A percentile compares a stretch with the other conserved stretches of the same genome.
These are phyloP conservation scores for Drosophila nigromelanica DNA, from an alignment of 1,140 invertebrate genomes.

Conservation along the genomic window DNA sequence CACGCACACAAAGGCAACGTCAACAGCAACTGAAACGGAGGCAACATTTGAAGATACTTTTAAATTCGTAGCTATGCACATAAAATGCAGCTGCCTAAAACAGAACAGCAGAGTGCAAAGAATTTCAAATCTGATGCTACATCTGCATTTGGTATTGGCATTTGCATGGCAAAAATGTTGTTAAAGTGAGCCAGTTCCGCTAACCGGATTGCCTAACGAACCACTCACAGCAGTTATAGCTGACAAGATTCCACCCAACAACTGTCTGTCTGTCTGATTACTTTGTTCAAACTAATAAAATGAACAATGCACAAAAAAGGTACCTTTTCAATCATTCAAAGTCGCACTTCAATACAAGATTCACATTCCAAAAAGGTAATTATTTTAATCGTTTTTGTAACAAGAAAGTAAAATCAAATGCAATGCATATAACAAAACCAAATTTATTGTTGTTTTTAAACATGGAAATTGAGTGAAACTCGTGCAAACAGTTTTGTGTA, in stretches of 20 bases:
- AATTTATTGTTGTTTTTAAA: background rate
- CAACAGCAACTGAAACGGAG: slow-evolving; percentile 22
- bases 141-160: slow-evolving; percentile 18
- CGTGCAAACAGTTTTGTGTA: background rate
- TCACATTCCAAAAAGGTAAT: slow-evolving; percentile 8
- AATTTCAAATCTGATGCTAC: slow-evolving; percentile 41
- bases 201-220: slow-evolving; percentile 5
- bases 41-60: slow-evolving; percentile 69
- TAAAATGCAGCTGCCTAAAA: slow-evolving; percentile 64
- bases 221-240: slow-evolving; percentile 6
- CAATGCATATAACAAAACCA: background rate
- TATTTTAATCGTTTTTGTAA: background rate
- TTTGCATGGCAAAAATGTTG: slow-evolving; percentile 16
- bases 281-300: slow-evolving; percentile 23
- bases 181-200: slow-evolving; percentile 25
- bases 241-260: slow-evolving; percentile 22
- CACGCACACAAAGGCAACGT: slow-evolving; percentile 36
- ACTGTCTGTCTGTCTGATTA: background rate
- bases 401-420: background rate
- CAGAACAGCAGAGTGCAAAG: slow-evolving; percentile 3
- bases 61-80: slow-evolving; percentile 67
- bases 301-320: background rate
- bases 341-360: background rate
- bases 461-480: background rate
- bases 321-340: slow-evolving; percentile 27